Conservation (phyloP, 2,113 vertebrate species). For the Burhinus oedicnemus region DNA sequence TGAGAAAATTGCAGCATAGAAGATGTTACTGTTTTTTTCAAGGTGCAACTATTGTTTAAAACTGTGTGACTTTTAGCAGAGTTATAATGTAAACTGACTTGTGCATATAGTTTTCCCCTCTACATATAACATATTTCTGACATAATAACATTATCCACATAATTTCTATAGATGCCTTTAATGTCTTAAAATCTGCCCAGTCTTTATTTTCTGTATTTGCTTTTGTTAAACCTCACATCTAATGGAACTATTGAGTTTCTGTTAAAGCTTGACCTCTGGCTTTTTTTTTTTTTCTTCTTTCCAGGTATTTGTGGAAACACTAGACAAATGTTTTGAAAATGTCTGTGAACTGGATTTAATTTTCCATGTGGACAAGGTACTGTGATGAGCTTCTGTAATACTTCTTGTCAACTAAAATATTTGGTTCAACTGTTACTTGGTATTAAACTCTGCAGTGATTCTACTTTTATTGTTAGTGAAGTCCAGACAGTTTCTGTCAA, state of each 20-base stretch:
- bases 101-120: not conserved
- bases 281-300: not conserved
- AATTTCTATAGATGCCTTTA: not conserved
- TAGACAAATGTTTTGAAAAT: slow-evolving; percentile 99
- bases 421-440: not conserved
- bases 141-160: not conserved
- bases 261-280: slow-evolving; percentile 17
- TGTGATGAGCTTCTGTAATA: slow-evolving; percentile 8
- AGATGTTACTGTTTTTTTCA: not conserved
- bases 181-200: not conserved
- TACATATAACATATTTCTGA: not conserved
- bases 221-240: not conserved
- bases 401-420: not conserved
- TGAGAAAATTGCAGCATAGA: not conserved
- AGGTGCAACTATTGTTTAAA: not conserved
- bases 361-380: slow-evolving; percentile 99
- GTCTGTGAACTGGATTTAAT: slow-evolving; percentile 99
- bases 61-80: not conserved
- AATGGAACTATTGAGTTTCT: not conserved
- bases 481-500: not conserved
- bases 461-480: not conserved
- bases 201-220: slow-evolving; percentile 10
- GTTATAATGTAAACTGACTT: not conserved
- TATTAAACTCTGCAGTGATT: not conserved
- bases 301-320: slow-evolving; percentile 98